Evolutionary conservation across 2,113 vertebrate genomes (phyloP), one percentile per base, ranked within the genome.

Genomic region (Phalacrocorax carbo): DNA sequence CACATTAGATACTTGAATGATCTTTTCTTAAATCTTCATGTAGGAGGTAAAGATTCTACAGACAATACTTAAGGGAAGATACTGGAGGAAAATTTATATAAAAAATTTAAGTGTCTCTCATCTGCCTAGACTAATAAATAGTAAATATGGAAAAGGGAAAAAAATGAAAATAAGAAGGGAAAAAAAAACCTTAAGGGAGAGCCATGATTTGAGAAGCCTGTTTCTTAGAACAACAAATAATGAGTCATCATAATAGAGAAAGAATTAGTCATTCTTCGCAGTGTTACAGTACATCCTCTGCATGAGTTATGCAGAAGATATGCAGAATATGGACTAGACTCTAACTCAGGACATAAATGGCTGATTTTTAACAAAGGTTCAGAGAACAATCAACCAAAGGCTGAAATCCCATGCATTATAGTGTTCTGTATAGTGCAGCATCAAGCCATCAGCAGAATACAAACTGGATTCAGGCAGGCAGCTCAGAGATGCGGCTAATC

Each of bases 201-300:
- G 36, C 64, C 25, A 70, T 82, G 30, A 40, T 94, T 97, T 93
- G 49, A 96, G 87, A 94, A 94, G 77, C 29, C 61, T 93, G 82
- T 92, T 97, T 97, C 95, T 97, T 94, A 93, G 89, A 96, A 90
- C 69, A 97, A 94, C 85, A 97, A 96, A 95, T 71, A 94, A 34
- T 97, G 97, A 97, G 87, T 97, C 97, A 97, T 79, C 92, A 83
- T 79, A 89, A 95, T 70, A 83, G 66, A 97, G 87, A 94, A 96
- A 95, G 87, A 96, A 97, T 97, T 97, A 97, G 93, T 97, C 97
- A 97, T 94, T 94, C 87, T 90, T 95, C 87, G 82, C 73, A 85
- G 88, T 1, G 25, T 60, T 91, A 82, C 65, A 95, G 81, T 73
- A 90, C 77, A 44, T 84, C 62, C 64, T 91, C 90, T 96, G 76